A percentile compares a stretch with the other conserved stretches of the same genome.
phyloP scores from a whole-genome alignment of 35 echinoderm and acorn worm genomes.

The Holothuria glaberrima region DNA sequence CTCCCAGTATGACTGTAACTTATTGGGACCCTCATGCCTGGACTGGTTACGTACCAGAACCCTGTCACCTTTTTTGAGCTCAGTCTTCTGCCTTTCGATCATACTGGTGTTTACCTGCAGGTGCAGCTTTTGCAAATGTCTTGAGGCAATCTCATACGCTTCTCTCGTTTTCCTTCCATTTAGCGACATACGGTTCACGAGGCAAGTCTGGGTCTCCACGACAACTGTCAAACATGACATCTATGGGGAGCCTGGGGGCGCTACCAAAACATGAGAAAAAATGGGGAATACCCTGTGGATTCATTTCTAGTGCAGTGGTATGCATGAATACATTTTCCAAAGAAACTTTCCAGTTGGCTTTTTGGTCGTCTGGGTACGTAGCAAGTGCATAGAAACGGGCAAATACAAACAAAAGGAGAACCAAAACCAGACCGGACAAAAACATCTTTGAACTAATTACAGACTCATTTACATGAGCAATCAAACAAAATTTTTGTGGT shows the following conservation, averaged over 20 bases:
- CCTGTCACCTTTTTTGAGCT: slow-evolving; percentile 8
- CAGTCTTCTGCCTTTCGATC: neutral
- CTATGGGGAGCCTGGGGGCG: slow-evolving; percentile 20
- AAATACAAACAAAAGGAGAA: too few species aligned
- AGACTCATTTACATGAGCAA: too few species aligned
- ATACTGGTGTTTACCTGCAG: neutral
- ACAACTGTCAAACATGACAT: slow-evolving; percentile 18
- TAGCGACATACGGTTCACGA: too few species aligned
- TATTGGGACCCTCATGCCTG: slow-evolving; percentile 7
- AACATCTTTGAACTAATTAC: too few species aligned
- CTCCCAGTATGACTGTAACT: slow-evolving; percentile 6
- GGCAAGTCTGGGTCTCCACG: too few species aligned
- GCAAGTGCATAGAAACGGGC: too few species aligned
- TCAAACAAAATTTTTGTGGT: too few species aligned
- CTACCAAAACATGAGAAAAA: slow-evolving; percentile 51
- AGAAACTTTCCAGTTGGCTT: neutral
- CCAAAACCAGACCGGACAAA: too few species aligned
- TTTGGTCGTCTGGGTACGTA: neutral
- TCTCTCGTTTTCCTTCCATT: neutral
- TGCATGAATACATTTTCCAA: slow-evolving; percentile 47
- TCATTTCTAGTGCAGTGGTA: slow-evolving; percentile 50
- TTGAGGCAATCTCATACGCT: slow-evolving; percentile 24
- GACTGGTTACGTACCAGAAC: slow-evolving; percentile 18
- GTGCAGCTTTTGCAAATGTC: neutral
- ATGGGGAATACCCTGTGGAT: slow-evolving; percentile 58